Percentiles rank a stretch among this genome's conserved stretches.
These are phyloP conservation scores for Hemicentrotus pulcherrimus DNA, from an alignment of 35 echinoderm and acorn worm genomes.

Conservation along the genomic window DNA sequence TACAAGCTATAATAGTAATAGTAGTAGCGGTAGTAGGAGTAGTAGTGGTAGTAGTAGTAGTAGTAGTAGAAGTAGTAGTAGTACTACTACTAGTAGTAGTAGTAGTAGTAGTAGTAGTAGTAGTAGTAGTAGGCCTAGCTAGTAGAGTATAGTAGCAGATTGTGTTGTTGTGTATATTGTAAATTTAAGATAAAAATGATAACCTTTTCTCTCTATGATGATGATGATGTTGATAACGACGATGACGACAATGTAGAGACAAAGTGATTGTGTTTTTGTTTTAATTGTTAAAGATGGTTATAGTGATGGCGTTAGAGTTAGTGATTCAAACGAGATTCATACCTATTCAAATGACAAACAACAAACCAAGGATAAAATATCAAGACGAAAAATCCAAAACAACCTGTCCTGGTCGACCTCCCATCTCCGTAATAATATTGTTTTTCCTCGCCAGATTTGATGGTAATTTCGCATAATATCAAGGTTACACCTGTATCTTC, in stretches of 20 bases:
- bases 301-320: background rate
- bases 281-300: too few species aligned
- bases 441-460: too few species aligned
- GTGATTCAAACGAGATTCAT: background rate
- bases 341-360: too few species aligned
- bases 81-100: background rate
- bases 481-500: too few species aligned
- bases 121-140: background rate
- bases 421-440: too few species aligned
- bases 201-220: background rate
- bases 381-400: too few species aligned
- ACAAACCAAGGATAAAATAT: too few species aligned
- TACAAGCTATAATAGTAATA: background rate
- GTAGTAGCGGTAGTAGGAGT: background rate
- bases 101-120: background rate
- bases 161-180: background rate
- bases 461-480: too few species aligned
- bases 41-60: slow-evolving; percentile 19
- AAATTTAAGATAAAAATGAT: background rate
- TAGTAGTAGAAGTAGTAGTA: slow-evolving; percentile 15
- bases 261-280: too few species aligned
- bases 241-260: background rate
- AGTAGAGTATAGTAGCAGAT: background rate
- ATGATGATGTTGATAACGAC: background rate
- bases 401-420: too few species aligned